Conservation (phyloP, 2,888 invertebrate species). For the Tetragonisca angustula region DNA sequence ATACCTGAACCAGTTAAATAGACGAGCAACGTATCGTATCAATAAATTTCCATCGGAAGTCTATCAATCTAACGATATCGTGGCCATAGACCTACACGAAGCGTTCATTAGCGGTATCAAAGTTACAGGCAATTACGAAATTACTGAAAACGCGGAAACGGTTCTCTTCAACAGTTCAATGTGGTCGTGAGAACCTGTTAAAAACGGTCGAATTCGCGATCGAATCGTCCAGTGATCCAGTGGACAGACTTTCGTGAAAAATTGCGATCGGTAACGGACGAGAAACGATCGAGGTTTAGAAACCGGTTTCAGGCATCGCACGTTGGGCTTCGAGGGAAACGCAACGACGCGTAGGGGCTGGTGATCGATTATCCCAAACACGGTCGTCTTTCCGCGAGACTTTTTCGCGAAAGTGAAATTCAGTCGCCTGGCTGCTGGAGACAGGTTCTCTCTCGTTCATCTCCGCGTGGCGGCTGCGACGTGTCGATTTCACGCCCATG, state of each 20-base stretch:
- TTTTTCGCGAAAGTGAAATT: constrained; percentile 64
- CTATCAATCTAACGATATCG: constrained; percentile 1
- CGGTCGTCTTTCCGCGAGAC: constrained; percentile 25
- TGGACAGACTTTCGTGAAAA: background rate
- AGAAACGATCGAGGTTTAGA: background rate
- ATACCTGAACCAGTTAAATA: background rate
- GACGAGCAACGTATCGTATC: background rate
- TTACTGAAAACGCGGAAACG: constrained; percentile 7
- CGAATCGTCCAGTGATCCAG: background rate
- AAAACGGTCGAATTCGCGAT: background rate
- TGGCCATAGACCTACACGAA: background rate
- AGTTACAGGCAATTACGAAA: background rate
- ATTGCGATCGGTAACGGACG: constrained; percentile 7
- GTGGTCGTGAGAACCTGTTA: constrained; percentile 4
- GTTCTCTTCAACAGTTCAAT: constrained; percentile 15
- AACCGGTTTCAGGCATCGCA: constrained; percentile 64
- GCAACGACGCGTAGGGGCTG: constrained; percentile 55
- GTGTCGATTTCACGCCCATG: constrained; percentile 42
- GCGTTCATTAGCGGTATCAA: constrained; percentile 26
- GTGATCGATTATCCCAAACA: constrained; percentile 55
- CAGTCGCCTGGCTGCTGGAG: constrained; percentile 1
- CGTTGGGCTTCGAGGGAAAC: constrained; percentile 63
- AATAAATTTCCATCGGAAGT: constrained; percentile 19
- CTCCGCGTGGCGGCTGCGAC: background rate
- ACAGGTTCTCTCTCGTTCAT: constrained; percentile 41